These are phyloP conservation scores for Pandion haliaetus DNA, from an alignment of 2,113 vertebrate genomes.

Conservation along the genomic window DNA sequence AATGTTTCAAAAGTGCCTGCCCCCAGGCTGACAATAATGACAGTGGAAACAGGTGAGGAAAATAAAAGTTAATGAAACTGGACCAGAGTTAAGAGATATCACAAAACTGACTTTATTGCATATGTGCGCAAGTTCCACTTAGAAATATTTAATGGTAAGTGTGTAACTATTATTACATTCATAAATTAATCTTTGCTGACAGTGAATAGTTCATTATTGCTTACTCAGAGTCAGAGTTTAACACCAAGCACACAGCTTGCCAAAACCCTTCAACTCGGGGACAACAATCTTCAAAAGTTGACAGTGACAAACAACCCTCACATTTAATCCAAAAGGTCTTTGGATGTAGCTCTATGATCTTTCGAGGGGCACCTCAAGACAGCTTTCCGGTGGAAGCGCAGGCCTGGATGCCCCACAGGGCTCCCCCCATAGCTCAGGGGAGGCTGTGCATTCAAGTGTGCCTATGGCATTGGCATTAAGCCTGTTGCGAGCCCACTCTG, in stretches of 20 bases:
- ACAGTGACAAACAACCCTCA: background rate
- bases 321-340: background rate
- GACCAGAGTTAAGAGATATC: slow-evolving; percentile 2
- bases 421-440: background rate
- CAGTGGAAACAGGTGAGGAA: slow-evolving; percentile 3
- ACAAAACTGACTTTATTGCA: slow-evolving; percentile 11
- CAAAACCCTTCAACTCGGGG: background rate
- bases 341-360: background rate
- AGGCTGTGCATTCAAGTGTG: background rate
- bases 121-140: background rate
- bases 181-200: slow-evolving; percentile 44
- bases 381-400: background rate
- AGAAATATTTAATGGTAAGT: background rate
- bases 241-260: background rate
- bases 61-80: slow-evolving; percentile 53
- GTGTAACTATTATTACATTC: background rate
- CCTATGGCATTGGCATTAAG: background rate
- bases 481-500: background rate
- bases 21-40: background rate
- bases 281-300: background rate
- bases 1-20: background rate
- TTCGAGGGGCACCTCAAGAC: background rate
- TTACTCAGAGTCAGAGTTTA: background rate
- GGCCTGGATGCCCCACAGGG: background rate
- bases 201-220: slow-evolving; percentile 9